phyloP scores from a whole-genome alignment of 2,113 vertebrate genomes.

The Hemibagrus wyckioides region DNA sequence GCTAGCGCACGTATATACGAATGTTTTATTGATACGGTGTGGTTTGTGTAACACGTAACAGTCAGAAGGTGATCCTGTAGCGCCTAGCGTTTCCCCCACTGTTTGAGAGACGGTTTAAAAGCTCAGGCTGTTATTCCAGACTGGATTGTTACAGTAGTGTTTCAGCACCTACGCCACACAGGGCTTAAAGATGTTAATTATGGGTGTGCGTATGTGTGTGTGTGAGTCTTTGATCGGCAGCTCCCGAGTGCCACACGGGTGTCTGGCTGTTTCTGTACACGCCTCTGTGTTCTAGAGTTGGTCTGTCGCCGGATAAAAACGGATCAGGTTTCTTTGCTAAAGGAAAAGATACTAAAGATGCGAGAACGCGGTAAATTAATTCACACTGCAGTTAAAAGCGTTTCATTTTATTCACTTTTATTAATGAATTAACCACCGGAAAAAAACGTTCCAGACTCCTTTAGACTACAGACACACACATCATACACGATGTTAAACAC shows the following conservation, averaged over 20 bases:
- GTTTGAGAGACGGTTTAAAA: not conserved
- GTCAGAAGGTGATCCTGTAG: not conserved
- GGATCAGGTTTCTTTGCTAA: not conserved
- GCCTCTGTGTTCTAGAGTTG: slow-evolving; percentile 2
- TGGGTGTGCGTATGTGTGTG: not conserved
- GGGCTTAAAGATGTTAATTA: slow-evolving; percentile 48
- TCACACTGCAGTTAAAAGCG: not conserved
- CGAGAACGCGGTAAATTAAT: not conserved
- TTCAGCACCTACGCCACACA: slow-evolving; percentile 36
- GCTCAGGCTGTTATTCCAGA: not conserved
- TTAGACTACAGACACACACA: no score
- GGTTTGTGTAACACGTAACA: not conserved
- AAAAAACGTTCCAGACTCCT: no score
- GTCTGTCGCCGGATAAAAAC: not conserved
- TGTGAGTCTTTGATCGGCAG: slow-evolving; percentile 36
- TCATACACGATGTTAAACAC: no score
- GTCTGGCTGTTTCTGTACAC: not conserved
- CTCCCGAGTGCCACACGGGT: slow-evolving; percentile 20
- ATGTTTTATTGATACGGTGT: no score
- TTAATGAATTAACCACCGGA: no score
- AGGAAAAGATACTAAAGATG: not conserved
- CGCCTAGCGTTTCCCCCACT: no score
- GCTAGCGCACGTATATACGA: no score
- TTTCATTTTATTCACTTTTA: not conserved
- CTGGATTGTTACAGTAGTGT: slow-evolving; percentile 33